phyloP scores from a whole-genome alignment of 2,888 invertebrate species.

The Ophioninae sp. region DNA sequence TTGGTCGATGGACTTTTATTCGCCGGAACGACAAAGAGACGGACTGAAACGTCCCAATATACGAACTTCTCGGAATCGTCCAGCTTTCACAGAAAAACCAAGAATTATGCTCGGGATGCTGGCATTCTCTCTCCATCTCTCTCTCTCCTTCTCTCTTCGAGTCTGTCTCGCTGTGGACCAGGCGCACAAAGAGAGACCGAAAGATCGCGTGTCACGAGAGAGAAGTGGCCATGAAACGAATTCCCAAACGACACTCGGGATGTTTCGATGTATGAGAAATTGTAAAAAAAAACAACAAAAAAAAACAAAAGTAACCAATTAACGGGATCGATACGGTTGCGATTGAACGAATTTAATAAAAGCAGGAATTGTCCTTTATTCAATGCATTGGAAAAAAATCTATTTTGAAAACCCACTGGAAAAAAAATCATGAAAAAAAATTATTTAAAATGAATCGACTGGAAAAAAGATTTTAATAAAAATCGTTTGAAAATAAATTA shows the following conservation, averaged over 20 bases:
- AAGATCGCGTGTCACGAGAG: conserved; percentile 59
- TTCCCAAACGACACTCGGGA: conserved; percentile 58
- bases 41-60: conserved; percentile 54
- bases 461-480: too few species aligned
- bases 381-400: too few species aligned
- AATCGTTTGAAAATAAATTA: too few species aligned
- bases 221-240: conserved; percentile 58
- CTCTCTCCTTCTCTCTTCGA: conserved; percentile 29
- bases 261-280: conserved; percentile 48
- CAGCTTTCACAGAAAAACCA: conserved; percentile 66
- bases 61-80: conserved; percentile 61
- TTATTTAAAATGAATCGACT: too few species aligned
- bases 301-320: too few species aligned
- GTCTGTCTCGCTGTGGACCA: conserved; percentile 52
- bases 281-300: background rate
- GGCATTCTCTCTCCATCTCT: conserved; percentile 32
- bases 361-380: too few species aligned
- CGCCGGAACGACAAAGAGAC: conserved; percentile 29
- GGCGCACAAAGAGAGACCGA: conserved; percentile 64
- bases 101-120: conserved; percentile 67
- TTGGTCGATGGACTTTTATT: background rate
- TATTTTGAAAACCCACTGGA: too few species aligned
- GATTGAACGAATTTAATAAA: too few species aligned
- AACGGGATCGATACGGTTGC: too few species aligned
- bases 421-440: too few species aligned